A percentile compares a stretch with the other conserved stretches of the same genome.
Conservation (phyloP, 2,888 invertebrate genomes). For the Scrobipalpa atriplicella region DNA sequence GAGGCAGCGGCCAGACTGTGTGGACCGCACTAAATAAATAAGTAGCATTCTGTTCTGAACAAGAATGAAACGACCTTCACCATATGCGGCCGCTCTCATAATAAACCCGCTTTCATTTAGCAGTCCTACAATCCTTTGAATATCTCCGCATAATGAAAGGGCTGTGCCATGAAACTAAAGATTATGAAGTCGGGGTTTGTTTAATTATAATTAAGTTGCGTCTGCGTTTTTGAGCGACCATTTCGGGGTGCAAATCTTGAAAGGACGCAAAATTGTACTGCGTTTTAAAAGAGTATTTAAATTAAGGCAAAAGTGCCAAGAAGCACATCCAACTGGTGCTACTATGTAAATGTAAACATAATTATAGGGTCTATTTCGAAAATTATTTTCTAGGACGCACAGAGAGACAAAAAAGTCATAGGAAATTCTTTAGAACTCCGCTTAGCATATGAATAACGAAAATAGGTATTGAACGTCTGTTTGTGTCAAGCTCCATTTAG, state of each 20-base stretch:
- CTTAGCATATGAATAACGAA: conserved; percentile 6
- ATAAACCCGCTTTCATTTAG: conserved; percentile 52
- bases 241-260: not conserved
- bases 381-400: not conserved
- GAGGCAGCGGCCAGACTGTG: conserved; percentile 38
- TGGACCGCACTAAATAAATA: conserved; percentile 68
- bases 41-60: conserved; percentile 55
- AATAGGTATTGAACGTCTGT: conserved; percentile 18
- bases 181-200: conserved; percentile 4
- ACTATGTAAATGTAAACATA: not conserved
- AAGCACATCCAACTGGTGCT: no score
- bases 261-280: not conserved
- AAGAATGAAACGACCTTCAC: conserved; percentile 63
- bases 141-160: conserved; percentile 46
- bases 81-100: conserved; percentile 72
- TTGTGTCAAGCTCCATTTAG: conserved; percentile 29
- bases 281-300: no score
- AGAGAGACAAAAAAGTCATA: conserved; percentile 3
- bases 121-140: conserved; percentile 43
- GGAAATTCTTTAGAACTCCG: not conserved
- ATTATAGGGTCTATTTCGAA: not conserved
- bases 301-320: no score
- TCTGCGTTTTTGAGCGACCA: not conserved
- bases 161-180: conserved; percentile 37
- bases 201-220: conserved; percentile 16